phyloP scores from a whole-genome alignment of 2,797 vertebrate species.

The Oceanodroma leucorhoa region DNA sequence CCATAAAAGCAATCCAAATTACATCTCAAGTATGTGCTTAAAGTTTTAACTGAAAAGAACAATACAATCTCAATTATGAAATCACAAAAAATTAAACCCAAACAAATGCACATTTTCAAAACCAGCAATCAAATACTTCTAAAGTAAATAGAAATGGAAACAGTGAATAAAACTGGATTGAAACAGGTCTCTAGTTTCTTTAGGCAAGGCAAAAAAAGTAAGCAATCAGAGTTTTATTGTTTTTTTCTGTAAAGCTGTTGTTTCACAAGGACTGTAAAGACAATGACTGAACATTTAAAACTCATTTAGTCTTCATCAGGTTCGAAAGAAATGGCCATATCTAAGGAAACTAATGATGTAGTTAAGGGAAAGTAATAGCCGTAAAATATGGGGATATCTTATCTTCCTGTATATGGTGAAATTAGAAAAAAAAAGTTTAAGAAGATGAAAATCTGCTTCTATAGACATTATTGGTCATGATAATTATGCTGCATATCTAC shows the following conservation, averaged over 20 bases:
- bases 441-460: neutral
- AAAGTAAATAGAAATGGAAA: neutral
- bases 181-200: neutral
- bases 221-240: neutral
- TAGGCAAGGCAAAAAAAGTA: neutral
- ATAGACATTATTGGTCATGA: fast-evolving
- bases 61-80: neutral
- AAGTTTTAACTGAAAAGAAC: neutral
- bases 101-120: neutral
- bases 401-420: neutral
- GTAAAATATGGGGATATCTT: neutral
- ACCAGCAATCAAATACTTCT: neutral
- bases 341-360: neutral
- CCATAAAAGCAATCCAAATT: neutral
- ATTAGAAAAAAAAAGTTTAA: neutral
- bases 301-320: neutral
- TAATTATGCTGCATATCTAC: neutral
- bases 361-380: neutral
- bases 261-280: neutral
- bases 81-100: neutral
- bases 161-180: neutral
- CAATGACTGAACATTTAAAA: neutral
- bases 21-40: neutral
- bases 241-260: neutral
- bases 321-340: neutral